Conservation (phyloP, 1,140 invertebrate genomes). For the Zaprionus gabonicus region DNA sequence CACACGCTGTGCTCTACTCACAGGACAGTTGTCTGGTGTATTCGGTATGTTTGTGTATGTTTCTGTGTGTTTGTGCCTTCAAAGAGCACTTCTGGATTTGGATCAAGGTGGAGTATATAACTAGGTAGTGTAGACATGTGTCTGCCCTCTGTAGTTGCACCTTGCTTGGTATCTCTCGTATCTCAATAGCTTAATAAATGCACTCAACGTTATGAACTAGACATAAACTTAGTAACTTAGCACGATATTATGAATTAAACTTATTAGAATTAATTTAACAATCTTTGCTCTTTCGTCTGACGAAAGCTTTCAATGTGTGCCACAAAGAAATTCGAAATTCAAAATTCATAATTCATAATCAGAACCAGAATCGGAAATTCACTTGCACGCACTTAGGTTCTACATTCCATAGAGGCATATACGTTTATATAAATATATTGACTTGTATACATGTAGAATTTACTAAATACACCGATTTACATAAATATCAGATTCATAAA, state of each 20-base stretch:
- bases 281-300: constrained; percentile 62
- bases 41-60: neutral
- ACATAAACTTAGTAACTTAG: constrained; percentile 38
- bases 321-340: constrained; percentile 11
- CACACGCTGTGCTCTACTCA: neutral
- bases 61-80: neutral
- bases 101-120: neutral
- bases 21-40: constrained; percentile 3
- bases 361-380: constrained; percentile 29
- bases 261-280: constrained; percentile 68
- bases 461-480: constrained; percentile 49
- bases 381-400: constrained; percentile 65
- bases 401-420: constrained; percentile 66
- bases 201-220: constrained; percentile 23
- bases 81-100: neutral
- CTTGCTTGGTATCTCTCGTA: neutral
- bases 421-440: constrained; percentile 69
- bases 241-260: constrained; percentile 6
- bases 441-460: constrained; percentile 53
- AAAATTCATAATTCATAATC: constrained; percentile 6
- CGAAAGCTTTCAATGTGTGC: constrained; percentile 45
- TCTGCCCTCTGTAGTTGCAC: neutral
- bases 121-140: neutral
- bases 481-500: constrained; percentile 58
- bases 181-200: constrained; percentile 12